phyloP scores from a whole-genome alignment of 2,113 vertebrate species.

The Macquaria ambigua region DNA sequence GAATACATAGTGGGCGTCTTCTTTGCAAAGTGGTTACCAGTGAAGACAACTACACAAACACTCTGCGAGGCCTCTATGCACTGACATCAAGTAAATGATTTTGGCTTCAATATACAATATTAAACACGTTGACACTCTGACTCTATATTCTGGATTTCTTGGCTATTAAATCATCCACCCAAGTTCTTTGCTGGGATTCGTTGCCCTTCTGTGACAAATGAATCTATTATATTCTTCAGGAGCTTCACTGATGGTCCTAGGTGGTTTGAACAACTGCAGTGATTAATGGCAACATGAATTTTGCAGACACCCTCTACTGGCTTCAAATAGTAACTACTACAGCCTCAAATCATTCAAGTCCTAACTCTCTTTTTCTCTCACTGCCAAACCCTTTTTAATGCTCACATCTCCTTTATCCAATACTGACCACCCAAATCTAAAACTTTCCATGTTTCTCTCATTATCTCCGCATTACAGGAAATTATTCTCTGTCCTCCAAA shows the following conservation, averaged over 20 bases:
- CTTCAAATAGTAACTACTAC: constrained; percentile 74
- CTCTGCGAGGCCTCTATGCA: constrained; percentile 9
- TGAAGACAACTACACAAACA: constrained; percentile 11
- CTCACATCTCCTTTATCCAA: constrained; percentile 47
- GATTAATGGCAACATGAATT: constrained; percentile 79
- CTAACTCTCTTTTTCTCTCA: constrained; percentile 39
- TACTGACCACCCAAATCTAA: constrained; percentile 60
- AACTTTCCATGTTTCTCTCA: constrained; percentile 55
- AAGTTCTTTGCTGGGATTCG: constrained; percentile 57
- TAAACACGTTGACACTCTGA: constrained; percentile 57
- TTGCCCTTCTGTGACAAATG: constrained; percentile 67
- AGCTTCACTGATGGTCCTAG: constrained; percentile 67
- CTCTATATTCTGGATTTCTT: constrained; percentile 51
- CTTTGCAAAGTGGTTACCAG: not conserved
- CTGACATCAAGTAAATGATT: constrained; percentile 55
- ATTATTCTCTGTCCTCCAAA: constrained; percentile 65
- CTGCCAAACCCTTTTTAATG: constrained; percentile 7
- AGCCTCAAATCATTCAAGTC: constrained; percentile 60
- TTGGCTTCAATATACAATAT: constrained; percentile 48
- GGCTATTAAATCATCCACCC: constrained; percentile 63
- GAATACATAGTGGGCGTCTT: not conserved
- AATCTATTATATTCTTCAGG: constrained; percentile 70
- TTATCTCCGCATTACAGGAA: constrained; percentile 65
- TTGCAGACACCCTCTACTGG: constrained; percentile 79
- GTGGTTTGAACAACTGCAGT: constrained; percentile 71